Base-by-base conservation (phyloP, 2,113 vertebrate species). In the Myrmophylax atrothorax region DNA sequence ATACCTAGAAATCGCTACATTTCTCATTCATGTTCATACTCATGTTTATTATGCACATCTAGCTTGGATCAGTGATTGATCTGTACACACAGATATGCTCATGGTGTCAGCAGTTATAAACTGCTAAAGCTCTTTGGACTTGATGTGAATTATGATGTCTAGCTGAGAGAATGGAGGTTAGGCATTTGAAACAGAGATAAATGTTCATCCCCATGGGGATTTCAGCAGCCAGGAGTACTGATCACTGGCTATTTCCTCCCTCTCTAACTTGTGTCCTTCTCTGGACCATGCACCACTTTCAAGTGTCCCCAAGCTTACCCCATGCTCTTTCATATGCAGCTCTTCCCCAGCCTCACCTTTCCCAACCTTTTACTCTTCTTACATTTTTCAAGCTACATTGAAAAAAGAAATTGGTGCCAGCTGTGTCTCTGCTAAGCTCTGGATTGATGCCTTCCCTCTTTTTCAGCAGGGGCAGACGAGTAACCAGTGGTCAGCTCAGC, bases 371-470 rank as follows among this genome's bases (percentile, higher is more conserved):
- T 84, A 35, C 55, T 75, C 8, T 62, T 69, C 49, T 75, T 50
- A 37, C 47, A 26, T 67, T 38, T 93, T 64, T 81, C 44, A 78
- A 60, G 66, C 83, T 72, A 14, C 56, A 26, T 96, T 94, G 83
- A 90, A 18, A 92, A 93, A 90, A 94, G 93, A 90, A 90, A 92
- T 23, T 1, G 19, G 28, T 96, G 87, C 64, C 90, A 49, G 3
- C 47, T 18, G 7, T 84, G 82, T 89, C 47, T 77, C 59, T 87
- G 68, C 70, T 64, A 31, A 67, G n/a, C 15, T 90, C 59, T 44
- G 44, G 38, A 47, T 20, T 38, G 38, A 42, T 58, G 44, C 56
- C 38, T 72, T 67, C 35, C 58, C 18, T 37, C 35, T 33, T 38
- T 56, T 88, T 80, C 59, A 50, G 10, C 1, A 44, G 46, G 59